Conservation (phyloP, 2,797 vertebrate genomes). For the Rousettus madagascariensis region DNA sequence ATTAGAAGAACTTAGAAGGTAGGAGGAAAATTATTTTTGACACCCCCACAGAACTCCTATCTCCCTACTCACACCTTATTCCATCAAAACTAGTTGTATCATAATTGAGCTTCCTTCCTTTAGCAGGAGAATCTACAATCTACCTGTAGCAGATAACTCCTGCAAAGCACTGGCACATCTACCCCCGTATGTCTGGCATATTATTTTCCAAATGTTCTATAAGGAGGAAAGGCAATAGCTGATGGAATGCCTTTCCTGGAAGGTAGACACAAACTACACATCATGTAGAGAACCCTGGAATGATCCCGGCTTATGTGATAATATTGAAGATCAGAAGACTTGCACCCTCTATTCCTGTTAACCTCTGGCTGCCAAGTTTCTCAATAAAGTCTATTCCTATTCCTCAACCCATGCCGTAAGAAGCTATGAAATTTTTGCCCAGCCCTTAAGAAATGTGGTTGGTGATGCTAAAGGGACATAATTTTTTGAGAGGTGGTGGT, state of each 20-base stretch:
- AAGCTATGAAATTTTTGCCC: neutral
- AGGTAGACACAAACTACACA: neutral
- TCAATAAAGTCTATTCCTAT: neutral
- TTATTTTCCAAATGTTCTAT: neutral
- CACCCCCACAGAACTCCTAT: neutral
- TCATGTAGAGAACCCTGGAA: neutral
- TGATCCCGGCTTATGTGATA: neutral
- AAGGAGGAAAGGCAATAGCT: neutral
- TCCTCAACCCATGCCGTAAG: neutral
- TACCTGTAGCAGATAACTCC: neutral
- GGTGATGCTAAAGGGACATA: neutral
- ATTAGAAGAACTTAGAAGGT: neutral
- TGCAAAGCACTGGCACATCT: neutral
- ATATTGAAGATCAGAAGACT: neutral
- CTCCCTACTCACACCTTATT: neutral
- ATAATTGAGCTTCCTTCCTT: neutral
- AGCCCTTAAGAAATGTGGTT: neutral
- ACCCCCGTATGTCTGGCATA: neutral
- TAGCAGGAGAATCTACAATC: neutral
- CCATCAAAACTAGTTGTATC: neutral
- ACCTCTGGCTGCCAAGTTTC: neutral
- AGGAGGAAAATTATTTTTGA: neutral
- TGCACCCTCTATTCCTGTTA: neutral
- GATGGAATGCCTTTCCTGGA: neutral
- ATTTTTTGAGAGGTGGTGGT: neutral